Conservation (phyloP, 2,888 invertebrate genomes). For the Orgyia antiqua region DNA sequence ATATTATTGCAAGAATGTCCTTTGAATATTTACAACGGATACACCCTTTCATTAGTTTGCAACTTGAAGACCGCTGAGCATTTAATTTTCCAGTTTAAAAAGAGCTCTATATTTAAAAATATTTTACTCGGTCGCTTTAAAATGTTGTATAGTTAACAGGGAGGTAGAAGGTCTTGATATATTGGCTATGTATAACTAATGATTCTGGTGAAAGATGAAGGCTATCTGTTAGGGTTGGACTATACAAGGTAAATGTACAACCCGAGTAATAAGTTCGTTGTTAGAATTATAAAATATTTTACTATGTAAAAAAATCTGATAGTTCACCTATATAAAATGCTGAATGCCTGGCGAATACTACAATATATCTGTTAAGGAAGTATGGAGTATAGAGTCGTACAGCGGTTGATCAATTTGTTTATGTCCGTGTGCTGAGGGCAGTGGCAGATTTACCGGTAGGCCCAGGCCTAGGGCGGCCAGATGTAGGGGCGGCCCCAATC, state of each 20-base stretch:
- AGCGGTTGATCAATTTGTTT: too few relatives aligned
- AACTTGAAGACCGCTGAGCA: slow-evolving; percentile 33
- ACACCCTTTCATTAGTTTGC: slow-evolving; percentile 42
- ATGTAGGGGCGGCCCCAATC: too few relatives aligned
- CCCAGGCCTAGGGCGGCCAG: too few relatives aligned
- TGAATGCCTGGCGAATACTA: too few relatives aligned
- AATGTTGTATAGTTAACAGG: slow-evolving; percentile 4
- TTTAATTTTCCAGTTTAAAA: slow-evolving; percentile 22
- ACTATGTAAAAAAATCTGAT: too few relatives aligned
- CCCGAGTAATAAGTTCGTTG: neutral
- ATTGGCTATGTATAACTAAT: slow-evolving; percentile 45
- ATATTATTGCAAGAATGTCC: slow-evolving; percentile 14
- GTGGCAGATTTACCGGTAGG: too few relatives aligned
- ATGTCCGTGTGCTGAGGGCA: too few relatives aligned
- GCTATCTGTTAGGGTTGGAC: slow-evolving; percentile 45
- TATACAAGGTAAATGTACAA: slow-evolving; percentile 14
- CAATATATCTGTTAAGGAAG: too few relatives aligned
- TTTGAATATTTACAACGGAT: slow-evolving; percentile 26
- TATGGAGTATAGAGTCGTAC: too few relatives aligned
- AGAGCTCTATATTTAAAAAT: slow-evolving; percentile 20
- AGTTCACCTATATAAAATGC: too few relatives aligned
- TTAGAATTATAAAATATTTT: too few relatives aligned
- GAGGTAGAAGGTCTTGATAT: slow-evolving; percentile 19
- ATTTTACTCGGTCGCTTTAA: slow-evolving; percentile 9
- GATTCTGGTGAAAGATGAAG: slow-evolving; percentile 49